A percentile compares a stretch with the other conserved stretches of the same genome.
Conservation (phyloP, 1,140 invertebrate species). For the Bradysia coprophila region DNA sequence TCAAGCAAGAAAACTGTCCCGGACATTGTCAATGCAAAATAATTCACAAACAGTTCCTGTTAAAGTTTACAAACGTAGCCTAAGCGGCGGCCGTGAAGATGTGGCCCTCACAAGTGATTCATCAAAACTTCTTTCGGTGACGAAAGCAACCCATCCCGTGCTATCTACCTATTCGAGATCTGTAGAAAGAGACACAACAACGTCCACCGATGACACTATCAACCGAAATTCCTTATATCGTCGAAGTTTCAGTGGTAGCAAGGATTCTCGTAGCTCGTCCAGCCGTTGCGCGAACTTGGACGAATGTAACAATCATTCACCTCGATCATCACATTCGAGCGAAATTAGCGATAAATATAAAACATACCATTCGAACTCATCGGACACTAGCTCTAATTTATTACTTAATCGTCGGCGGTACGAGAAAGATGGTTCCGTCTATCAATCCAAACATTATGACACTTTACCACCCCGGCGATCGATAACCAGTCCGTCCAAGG, state of each 20-base stretch:
- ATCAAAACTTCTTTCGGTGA: too few relatives aligned
- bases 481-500: neutral
- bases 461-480: neutral
- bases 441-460: conserved; percentile 8
- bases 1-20: conserved; percentile 34
- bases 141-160: too few relatives aligned
- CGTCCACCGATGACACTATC: conserved; percentile 1
- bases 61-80: conserved; percentile 19
- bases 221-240: conserved; percentile 11
- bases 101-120: neutral
- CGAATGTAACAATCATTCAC: conserved; percentile 12
- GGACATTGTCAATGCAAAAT: conserved; percentile 35
- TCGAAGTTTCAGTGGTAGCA: conserved; percentile 13
- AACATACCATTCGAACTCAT: conserved; percentile 18
- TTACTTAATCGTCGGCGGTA: neutral
- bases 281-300: conserved; percentile 14
- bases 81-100: conserved; percentile 14
- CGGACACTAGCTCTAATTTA: conserved; percentile 10
- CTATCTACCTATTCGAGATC: neutral
- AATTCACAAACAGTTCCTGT: conserved; percentile 5
- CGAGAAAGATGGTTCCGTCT: conserved; percentile 3
- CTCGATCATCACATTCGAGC: conserved; percentile 15
- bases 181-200: neutral
- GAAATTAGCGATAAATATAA: conserved; percentile 21
- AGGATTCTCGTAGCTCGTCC: conserved; percentile 11